Evolutionary conservation across 2,888 invertebrate genomes (phyloP).

Genomic region (Ophonus ardosiacus): DNA sequence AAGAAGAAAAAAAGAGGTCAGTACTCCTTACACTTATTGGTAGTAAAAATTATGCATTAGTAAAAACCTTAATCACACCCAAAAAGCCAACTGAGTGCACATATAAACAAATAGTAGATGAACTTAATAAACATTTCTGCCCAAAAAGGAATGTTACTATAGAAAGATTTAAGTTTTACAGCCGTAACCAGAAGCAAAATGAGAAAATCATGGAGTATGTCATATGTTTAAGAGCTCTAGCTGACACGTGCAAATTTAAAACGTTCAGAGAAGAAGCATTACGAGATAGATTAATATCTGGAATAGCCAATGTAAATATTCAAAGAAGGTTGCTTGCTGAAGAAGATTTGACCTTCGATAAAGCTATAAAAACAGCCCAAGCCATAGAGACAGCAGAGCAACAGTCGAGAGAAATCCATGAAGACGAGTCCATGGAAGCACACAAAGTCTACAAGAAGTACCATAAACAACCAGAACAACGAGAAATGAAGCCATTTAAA

Average conservation of each 20-base stretch:
- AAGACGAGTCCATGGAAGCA: background rate
- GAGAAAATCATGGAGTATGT: background rate
- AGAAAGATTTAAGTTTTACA: slow-evolving; percentile 4
- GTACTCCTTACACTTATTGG: background rate
- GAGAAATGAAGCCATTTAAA: background rate
- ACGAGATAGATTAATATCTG: background rate
- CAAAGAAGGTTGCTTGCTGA: background rate
- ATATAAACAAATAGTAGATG: background rate
- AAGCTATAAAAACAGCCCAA: background rate
- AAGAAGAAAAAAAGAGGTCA: background rate
- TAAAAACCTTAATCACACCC: background rate
- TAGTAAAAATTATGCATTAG: background rate
- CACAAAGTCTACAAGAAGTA: background rate
- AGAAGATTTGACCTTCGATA: background rate
- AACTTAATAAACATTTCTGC: background rate
- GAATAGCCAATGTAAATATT: background rate
- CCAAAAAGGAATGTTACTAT: slow-evolving; percentile 14
- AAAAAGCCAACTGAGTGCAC: background rate
- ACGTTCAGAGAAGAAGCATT: background rate
- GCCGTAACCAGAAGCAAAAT: background rate
- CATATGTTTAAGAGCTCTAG: background rate
- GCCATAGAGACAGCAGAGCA: background rate
- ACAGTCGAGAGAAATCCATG: background rate
- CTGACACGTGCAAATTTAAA: background rate
- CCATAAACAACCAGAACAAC: background rate